These are phyloP conservation scores for Nemapogon koenigi DNA, from an alignment of 2,888 invertebrate species.

Conservation along the genomic window DNA sequence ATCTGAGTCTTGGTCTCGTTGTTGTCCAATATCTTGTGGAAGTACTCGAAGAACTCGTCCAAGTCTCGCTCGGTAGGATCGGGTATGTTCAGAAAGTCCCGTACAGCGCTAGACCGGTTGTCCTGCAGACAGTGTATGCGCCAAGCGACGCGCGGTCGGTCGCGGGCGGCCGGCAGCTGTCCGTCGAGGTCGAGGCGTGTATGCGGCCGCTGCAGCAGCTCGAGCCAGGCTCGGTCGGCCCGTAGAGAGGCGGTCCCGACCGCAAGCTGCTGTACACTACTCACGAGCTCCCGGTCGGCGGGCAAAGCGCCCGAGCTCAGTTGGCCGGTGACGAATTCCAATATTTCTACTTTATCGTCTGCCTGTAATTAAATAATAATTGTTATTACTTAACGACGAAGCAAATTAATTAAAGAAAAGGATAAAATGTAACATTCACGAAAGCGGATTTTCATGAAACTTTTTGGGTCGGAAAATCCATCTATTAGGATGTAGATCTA, in stretches of 20 bases:
- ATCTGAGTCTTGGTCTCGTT: conserved; percentile 23
- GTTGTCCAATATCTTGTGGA: conserved; percentile 21
- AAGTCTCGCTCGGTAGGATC: conserved; percentile 33
- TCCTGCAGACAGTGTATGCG: conserved; percentile 27
- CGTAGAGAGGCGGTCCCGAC: conserved; percentile 31
- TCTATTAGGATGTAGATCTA: neutral
- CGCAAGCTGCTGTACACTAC: conserved; percentile 29
- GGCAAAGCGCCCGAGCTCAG: conserved; percentile 30
- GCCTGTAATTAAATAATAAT: conserved; percentile 27
- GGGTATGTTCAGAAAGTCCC: conserved; percentile 33
- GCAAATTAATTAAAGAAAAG: neutral
- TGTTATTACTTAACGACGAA: neutral
- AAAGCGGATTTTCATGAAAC: too few relatives aligned
- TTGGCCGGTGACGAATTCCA: conserved; percentile 47
- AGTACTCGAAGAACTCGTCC: conserved; percentile 43
- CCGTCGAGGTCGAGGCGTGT: conserved; percentile 13
- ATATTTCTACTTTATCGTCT: conserved; percentile 38
- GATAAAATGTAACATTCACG: too few relatives aligned
- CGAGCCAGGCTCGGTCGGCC: conserved; percentile 43
- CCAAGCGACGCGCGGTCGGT: conserved; percentile 39
- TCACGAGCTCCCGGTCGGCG: conserved; percentile 34
- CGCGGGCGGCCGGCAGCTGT: conserved; percentile 15
- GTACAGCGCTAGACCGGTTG: conserved; percentile 26
- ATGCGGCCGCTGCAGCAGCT: conserved; percentile 24
- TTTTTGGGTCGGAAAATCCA: neutral